Evolutionary conservation across 2,797 vertebrate species (phyloP).

Genomic region (Neostethus bicornis): DNA sequence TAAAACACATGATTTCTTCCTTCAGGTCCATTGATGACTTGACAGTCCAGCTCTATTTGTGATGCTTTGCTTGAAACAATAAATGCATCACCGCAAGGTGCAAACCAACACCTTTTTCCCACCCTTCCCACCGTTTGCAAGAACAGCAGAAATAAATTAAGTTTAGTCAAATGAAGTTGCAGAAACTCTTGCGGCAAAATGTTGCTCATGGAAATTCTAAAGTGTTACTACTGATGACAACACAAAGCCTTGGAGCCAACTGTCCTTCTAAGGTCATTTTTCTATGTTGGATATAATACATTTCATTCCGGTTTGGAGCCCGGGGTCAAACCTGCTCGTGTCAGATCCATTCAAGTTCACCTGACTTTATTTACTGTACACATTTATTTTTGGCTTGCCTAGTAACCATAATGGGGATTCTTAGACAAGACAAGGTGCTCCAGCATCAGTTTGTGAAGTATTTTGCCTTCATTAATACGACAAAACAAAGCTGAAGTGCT

Average conservation of each 20-base stretch:
- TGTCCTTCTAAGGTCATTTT: conserved; percentile 51
- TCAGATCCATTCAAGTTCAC: conserved; percentile 60
- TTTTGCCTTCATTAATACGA: conserved; percentile 44
- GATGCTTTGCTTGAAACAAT: too few relatives aligned
- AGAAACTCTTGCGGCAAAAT: background rate
- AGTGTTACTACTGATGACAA: conserved; percentile 53
- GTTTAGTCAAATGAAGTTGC: background rate
- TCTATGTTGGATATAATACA: conserved; percentile 49
- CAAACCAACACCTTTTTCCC: conserved; percentile 1
- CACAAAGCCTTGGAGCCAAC: conserved; percentile 34
- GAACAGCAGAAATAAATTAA: background rate
- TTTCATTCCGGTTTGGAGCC: conserved; percentile 48
- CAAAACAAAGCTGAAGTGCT: conserved; percentile 42
- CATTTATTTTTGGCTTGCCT: conserved; percentile 1
- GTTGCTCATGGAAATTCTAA: conserved; percentile 5
- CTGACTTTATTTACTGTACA: too few relatives aligned
- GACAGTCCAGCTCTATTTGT: too few relatives aligned
- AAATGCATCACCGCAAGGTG: too few relatives aligned
- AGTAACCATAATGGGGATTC: conserved; percentile 2
- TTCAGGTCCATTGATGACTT: too few relatives aligned
- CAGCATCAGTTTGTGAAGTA: conserved; percentile 27
- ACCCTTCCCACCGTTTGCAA: background rate
- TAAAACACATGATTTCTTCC: too few relatives aligned
- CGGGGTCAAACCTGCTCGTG: conserved; percentile 67
- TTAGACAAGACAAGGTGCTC: conserved; percentile 8